Base-by-base conservation (phyloP, 2,113 vertebrate species). In the Stegastes partitus region DNA sequence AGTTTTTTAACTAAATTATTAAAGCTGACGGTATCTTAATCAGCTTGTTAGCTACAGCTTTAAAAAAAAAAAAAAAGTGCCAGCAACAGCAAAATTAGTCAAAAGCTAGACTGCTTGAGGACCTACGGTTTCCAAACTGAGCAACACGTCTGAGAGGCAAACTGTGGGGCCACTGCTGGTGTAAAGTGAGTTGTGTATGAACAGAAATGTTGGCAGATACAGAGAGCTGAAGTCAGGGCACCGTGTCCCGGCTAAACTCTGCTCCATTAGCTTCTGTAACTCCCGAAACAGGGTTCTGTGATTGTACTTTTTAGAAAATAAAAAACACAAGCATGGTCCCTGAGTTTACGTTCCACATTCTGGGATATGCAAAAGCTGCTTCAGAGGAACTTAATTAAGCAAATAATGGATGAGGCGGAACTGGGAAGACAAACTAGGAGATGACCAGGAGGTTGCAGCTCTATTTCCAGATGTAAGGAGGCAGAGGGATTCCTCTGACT, bases 401-500 rank as follows among this genome's bases (percentile, higher is more conserved):
- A 47, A 63, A 45, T 51, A 54, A n/a, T 37, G 25, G 12, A 42
- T 19, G 25, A 42, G 19, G 22, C 47, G 1, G 5, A 45, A 65
- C 37, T 19, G n/a, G 22, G 31, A 61, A 73, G 66, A 11, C 2
- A 31, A 45, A 58, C 2, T 42, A 19, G 2, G 31, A 37, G 47
- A 19, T 44, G 6, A 56, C 28, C 14, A 49, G 25, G 14, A n/a
- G 53, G 53, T 0, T 58, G 18, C 18, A 1, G 26, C 1, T 47
- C 10, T 11, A 67, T 80, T 63, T 54, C n/a, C 44, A 49, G 26
- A 54, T 44, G 53, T 47, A 31, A 39, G 49, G 5, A 73, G 28
- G 42, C 68, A 54, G 39, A 53, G 54, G 16, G 56, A 11, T 26
- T 65, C 73, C 28, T 59, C 19, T 6, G 45, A 26, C 54, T 31